A percentile compares a stretch with the other conserved stretches of the same genome.
Evolutionary conservation across 2,888 invertebrate species (phyloP).

Genomic region (Spilarctia lutea): DNA sequence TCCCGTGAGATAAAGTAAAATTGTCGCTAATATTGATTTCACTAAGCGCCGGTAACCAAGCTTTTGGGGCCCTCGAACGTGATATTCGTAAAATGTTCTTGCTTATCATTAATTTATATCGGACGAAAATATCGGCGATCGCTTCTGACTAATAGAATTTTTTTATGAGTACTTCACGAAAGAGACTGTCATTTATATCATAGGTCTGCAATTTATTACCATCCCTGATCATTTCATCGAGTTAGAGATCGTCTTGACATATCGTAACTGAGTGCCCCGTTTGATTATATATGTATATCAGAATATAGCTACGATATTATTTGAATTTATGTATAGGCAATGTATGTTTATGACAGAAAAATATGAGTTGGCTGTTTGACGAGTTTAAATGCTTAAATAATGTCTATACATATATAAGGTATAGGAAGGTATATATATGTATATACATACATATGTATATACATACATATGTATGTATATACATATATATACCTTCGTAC

Average conservation of each 20-base stretch:
- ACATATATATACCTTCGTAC: background rate
- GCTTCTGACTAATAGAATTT: constrained; percentile 78
- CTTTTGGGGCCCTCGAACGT: constrained; percentile 53
- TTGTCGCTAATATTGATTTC: constrained; percentile 51
- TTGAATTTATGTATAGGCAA: background rate
- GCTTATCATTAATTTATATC: constrained; percentile 66
- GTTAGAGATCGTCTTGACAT: constrained; percentile 57
- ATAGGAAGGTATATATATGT: no score
- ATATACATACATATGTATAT: no score
- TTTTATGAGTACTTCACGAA: constrained; percentile 72
- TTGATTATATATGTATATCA: background rate
- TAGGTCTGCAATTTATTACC: constrained; percentile 74
- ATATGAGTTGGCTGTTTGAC: background rate
- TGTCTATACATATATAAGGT: no score
- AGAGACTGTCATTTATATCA: constrained; percentile 76
- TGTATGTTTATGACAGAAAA: background rate
- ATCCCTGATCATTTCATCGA: constrained; percentile 79
- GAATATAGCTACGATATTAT: background rate
- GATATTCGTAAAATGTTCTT: constrained; percentile 57
- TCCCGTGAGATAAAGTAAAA: constrained; percentile 31
- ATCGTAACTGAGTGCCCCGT: constrained; percentile 28
- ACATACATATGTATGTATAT: no score
- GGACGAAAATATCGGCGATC: constrained; percentile 60
- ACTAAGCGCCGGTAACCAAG: constrained; percentile 46
- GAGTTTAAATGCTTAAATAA: background rate